Conservation (phyloP, 1,140 invertebrate genomes). For the Heliconius melpomene region DNA sequence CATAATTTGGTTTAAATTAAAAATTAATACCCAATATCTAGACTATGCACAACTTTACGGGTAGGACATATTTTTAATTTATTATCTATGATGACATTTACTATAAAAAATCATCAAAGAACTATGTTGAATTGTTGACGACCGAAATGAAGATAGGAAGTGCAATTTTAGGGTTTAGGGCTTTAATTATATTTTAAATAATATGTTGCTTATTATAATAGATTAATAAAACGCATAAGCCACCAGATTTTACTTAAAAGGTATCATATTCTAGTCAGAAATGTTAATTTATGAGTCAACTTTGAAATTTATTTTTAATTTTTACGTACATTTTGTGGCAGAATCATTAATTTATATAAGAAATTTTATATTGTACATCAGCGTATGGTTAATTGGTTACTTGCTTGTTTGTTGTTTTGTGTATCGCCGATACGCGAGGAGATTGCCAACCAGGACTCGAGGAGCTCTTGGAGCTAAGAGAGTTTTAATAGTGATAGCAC, state of each 20-base stretch:
- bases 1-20: too few species aligned
- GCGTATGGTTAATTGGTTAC: conserved; percentile 70
- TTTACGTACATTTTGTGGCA: conserved; percentile 65
- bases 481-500: conserved; percentile 92
- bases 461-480: conserved; percentile 77
- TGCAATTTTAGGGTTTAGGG: not conserved
- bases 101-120: too few species aligned
- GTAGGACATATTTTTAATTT: too few species aligned
- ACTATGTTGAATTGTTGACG: not conserved
- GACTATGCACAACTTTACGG: too few species aligned
- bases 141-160: not conserved
- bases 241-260: not conserved
- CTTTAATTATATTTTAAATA: not conserved
- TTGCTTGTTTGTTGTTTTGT: conserved; percentile 71
- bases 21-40: too few species aligned
- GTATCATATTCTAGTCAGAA: conserved; percentile 65
- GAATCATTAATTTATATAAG: conserved; percentile 67
- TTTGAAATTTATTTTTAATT: conserved; percentile 61
- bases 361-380: conserved; percentile 71
- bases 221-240: conserved; percentile 14
- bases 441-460: conserved; percentile 63
- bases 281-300: conserved; percentile 61
- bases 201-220: conserved; percentile 17
- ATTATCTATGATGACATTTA: too few species aligned
- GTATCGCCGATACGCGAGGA: conserved; percentile 71